Conservation (phyloP, 2,113 vertebrate species). For the Hippocampus barbouri region DNA sequence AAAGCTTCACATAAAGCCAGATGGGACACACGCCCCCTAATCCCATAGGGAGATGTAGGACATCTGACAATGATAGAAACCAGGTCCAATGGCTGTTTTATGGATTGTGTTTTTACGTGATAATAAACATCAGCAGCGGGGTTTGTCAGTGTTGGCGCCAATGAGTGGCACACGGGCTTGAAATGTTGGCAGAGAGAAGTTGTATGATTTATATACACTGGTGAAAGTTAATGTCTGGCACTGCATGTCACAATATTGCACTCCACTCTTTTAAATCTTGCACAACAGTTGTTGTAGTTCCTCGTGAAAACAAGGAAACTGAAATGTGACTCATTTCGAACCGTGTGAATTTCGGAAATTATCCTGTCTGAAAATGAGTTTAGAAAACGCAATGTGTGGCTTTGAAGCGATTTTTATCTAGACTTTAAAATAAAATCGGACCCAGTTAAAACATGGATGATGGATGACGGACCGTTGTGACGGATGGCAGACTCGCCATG, state of each 20-base stretch:
- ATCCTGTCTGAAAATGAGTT: no score
- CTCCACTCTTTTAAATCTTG: neutral
- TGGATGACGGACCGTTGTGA: no score
- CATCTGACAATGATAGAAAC: conserved; percentile 8
- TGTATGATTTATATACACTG: neutral
- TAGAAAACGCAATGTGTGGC: no score
- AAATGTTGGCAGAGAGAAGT: neutral
- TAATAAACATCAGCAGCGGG: neutral
- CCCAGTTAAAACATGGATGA: no score
- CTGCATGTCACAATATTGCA: neutral
- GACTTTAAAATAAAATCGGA: no score
- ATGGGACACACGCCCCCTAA: conserved; percentile 21
- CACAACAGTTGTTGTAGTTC: conserved; percentile 3
- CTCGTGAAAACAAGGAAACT: neutral
- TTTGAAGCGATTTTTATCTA: neutral
- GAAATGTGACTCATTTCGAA: neutral
- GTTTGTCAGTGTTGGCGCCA: neutral
- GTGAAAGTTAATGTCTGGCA: neutral
- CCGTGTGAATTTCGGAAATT: no score
- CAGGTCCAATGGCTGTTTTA: neutral
- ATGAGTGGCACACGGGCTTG: neutral
- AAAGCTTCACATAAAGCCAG: conserved; percentile 16
- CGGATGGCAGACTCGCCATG: no score
- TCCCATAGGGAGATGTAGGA: conserved; percentile 14
- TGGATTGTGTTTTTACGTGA: conserved; percentile 1